A percentile compares a stretch with the other conserved stretches of the same genome.
These are phyloP conservation scores for Rallus crepitans DNA, from an alignment of 2,797 vertebrate species.

Conservation along the genomic window DNA sequence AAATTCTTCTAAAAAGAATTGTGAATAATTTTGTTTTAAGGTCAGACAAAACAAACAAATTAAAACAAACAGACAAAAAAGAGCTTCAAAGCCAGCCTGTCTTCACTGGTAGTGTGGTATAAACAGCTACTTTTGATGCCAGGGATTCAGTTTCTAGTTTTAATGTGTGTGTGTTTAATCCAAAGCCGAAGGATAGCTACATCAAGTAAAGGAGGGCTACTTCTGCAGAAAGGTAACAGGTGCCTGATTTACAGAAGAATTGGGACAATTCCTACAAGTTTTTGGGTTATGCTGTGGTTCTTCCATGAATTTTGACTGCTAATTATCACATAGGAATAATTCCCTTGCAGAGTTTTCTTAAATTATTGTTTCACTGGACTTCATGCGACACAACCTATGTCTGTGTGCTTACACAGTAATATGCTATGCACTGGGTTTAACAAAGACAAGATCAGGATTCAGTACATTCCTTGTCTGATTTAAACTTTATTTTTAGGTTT, in stretches of 20 bases:
- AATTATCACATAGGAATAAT: neutral
- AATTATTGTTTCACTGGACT: neutral
- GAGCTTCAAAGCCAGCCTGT: neutral
- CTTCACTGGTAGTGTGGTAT: neutral
- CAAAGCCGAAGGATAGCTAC: neutral
- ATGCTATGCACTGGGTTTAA: neutral
- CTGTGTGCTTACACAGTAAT: neutral
- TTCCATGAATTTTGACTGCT: neutral
- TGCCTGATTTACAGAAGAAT: neutral
- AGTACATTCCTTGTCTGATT: neutral
- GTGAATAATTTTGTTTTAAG: neutral
- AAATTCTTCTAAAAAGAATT: slow-evolving; percentile 5
- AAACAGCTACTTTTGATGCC: neutral
- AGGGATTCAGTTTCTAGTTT: neutral
- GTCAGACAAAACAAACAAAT: slow-evolving; percentile 23
- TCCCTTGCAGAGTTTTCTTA: neutral
- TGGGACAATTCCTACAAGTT: neutral
- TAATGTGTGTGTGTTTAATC: neutral
- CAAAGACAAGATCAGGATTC: neutral
- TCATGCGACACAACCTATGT: neutral
- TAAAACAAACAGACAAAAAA: neutral
- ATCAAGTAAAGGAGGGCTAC: neutral
- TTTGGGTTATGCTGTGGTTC: neutral
- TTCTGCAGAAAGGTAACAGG: neutral
- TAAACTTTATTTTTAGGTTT: neutral